Evolutionary conservation across 2,888 invertebrate species (phyloP).

Genomic region (Spodoptera picta): DNA sequence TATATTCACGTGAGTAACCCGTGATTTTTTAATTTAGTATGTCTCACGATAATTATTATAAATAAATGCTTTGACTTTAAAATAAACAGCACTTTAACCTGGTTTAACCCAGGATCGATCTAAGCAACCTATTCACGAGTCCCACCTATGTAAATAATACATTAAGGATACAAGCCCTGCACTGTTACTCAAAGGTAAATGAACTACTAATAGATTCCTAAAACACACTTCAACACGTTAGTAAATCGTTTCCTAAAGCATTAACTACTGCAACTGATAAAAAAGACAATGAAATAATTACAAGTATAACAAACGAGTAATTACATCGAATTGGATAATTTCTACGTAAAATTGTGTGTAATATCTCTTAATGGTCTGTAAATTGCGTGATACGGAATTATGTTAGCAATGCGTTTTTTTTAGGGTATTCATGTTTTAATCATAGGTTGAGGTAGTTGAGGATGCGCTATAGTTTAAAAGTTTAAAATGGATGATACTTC

Average conservation of each 20-base stretch:
- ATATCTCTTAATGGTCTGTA: slow-evolving; percentile 26
- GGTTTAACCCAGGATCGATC: no score
- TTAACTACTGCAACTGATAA: slow-evolving; percentile 13
- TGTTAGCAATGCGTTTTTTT: neutral
- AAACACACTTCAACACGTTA: slow-evolving; percentile 25
- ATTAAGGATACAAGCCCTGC: slow-evolving; percentile 7
- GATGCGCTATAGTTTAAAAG: no score
- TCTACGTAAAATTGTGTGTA: slow-evolving; percentile 35
- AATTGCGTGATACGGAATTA: slow-evolving; percentile 13
- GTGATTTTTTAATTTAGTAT: no score
- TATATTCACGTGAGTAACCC: no score
- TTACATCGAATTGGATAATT: slow-evolving; percentile 53
- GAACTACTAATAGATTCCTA: slow-evolving; percentile 36
- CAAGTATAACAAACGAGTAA: slow-evolving; percentile 33
- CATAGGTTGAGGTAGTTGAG: no score
- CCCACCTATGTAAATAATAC: neutral
- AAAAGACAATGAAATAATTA: slow-evolving; percentile 37
- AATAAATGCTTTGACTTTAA: no score
- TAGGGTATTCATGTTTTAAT: neutral
- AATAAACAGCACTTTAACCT: no score
- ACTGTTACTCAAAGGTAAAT: slow-evolving; percentile 20
- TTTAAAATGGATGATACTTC: no score
- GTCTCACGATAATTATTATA: no score
- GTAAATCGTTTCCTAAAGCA: slow-evolving; percentile 12
- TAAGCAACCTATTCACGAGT: no score